A percentile compares a stretch with the other conserved stretches of the same genome.
Evolutionary conservation across 2,797 vertebrate genomes (phyloP).

Genomic region (Pitangus sulphuratus): DNA sequence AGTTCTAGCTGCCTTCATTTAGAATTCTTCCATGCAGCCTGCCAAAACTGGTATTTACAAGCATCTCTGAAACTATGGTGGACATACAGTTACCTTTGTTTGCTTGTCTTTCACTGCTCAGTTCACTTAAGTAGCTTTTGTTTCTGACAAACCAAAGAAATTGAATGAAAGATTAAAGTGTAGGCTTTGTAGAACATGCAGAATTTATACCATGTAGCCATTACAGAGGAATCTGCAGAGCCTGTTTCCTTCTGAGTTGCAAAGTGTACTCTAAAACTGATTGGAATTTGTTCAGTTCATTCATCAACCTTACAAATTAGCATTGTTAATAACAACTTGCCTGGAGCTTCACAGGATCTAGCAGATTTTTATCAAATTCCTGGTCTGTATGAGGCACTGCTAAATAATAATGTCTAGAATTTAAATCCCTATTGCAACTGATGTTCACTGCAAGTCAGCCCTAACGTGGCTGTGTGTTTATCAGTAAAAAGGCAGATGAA

Average conservation of each 20-base stretch:
- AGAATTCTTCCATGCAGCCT: background rate
- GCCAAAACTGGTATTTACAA: slow-evolving; percentile 3
- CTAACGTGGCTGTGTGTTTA: background rate
- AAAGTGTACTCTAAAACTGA: background rate
- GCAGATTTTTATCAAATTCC: background rate
- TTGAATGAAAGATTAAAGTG: background rate
- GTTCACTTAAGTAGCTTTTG: background rate
- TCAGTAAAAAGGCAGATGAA: background rate
- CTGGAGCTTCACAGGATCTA: background rate
- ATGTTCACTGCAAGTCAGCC: background rate
- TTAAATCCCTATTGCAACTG: background rate
- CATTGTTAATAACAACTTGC: background rate
- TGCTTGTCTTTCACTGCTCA: background rate
- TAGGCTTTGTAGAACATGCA: background rate
- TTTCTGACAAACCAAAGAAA: slow-evolving; percentile 40
- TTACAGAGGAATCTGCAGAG: background rate
- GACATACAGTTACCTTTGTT: background rate
- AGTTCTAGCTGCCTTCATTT: slow-evolving; percentile 27
- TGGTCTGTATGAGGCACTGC: background rate
- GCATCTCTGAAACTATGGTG: background rate
- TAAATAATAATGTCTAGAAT: background rate
- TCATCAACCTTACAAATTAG: background rate
- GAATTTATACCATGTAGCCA: background rate
- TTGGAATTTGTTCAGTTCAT: background rate
- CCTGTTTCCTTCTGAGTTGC: background rate